Evolutionary conservation across 37 sponge, comb jelly and placozoan species (phyloP).

Genomic region (Chondrilla cf. caribensis): DNA sequence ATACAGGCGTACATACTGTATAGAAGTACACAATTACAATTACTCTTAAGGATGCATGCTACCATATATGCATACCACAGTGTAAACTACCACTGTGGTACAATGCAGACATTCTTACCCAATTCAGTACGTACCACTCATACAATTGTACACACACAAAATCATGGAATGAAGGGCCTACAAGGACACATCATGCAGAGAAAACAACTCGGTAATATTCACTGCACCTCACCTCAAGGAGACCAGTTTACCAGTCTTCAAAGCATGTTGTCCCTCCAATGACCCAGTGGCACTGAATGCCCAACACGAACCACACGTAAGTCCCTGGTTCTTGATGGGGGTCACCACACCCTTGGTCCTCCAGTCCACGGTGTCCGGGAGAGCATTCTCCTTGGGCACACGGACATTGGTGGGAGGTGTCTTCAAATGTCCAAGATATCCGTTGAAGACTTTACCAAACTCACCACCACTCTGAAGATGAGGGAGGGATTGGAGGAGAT

Average conservation of each 20-base stretch:
- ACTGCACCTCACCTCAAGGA: slow-evolving; percentile 33
- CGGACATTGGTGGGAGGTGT: no score
- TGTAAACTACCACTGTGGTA: no score
- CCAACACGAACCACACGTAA: slow-evolving; percentile 98
- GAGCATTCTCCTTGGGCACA: neutral
- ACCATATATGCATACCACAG: no score
- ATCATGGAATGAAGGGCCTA: no score
- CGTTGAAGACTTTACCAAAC: slow-evolving; percentile 45
- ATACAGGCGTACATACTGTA: no score
- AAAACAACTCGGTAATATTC: no score
- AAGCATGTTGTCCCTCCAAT: slow-evolving; percentile 73
- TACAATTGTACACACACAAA: no score
- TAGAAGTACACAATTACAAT: no score
- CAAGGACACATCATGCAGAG: no score
- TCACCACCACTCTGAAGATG: slow-evolving; percentile 26
- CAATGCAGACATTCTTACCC: no score
- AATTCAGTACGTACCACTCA: no score
- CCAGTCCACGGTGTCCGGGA: slow-evolving; percentile 71
- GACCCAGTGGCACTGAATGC: slow-evolving; percentile 92
- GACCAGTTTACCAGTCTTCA: slow-evolving; percentile 51
- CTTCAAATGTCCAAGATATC: neutral
- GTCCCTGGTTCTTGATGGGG: slow-evolving; percentile 71
- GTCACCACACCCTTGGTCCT: slow-evolving; percentile 66
- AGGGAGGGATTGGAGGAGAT: neutral
- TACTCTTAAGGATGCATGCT: no score